Evolutionary conservation across 2,797 vertebrate species (phyloP).

Genomic region (Botia almorhae): DNA sequence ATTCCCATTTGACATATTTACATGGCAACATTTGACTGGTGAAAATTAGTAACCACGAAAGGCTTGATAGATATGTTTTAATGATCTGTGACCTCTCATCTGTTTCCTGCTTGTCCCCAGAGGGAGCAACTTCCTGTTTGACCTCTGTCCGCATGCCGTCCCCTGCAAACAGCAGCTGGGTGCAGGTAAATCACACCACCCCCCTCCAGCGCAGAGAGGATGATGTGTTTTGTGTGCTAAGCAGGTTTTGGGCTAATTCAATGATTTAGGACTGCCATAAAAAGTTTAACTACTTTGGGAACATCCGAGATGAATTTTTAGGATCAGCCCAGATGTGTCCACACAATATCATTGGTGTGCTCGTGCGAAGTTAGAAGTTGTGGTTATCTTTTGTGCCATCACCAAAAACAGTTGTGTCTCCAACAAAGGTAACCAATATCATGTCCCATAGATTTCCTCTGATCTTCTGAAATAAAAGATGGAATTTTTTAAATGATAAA

Average conservation of each 20-base stretch:
- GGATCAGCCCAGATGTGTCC: conserved; percentile 40
- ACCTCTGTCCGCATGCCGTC: conserved; percentile 85
- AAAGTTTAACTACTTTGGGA: conserved; percentile 35
- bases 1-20: conserved; percentile 99
- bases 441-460: neutral
- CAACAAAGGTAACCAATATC: neutral
- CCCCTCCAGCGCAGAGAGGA: neutral
- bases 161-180: conserved; percentile 45
- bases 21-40: conserved; percentile 99
- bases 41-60: conserved; percentile 99
- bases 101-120: conserved; percentile 95
- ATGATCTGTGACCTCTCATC: conserved; percentile 99
- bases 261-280: conserved; percentile 34
- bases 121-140: conserved; percentile 94
- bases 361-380: neutral
- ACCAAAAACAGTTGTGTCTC: neutral
- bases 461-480: neutral
- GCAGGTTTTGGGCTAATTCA: conserved; percentile 36
- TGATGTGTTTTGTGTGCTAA: conserved; percentile 41
- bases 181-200: conserved; percentile 44
- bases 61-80: conserved; percentile 99
- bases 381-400: neutral
- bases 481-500: neutral
- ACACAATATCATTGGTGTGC: neutral
- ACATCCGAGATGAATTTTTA: conserved; percentile 44